Base-by-base conservation (phyloP, 2,797 vertebrate species). In the Danio tinwini region DNA sequence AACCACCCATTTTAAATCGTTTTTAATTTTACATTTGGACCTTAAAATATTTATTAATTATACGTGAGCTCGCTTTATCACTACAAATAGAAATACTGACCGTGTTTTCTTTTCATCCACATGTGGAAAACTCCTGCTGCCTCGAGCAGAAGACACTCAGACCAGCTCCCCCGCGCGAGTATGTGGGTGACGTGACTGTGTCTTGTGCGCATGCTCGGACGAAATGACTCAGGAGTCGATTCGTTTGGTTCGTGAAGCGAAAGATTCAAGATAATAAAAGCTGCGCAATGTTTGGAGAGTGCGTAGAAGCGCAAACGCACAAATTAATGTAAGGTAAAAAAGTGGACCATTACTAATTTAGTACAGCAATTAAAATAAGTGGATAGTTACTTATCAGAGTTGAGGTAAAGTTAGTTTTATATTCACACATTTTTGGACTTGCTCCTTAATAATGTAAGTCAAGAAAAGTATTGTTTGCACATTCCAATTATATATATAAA, bases 101-200 rank as follows among this genome's bases (percentile, higher is more conserved):
- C 67, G 65, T 40, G 59, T 72, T 76, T 80, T 83, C 77, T 45
- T 63, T 72, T 80, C 73, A 83, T 80, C 64, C 74, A 80, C 82
- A 83, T 83, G 82, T 80, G 77, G 16, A 9, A 50, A 45, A 64
- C 72, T 83, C 64, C 76, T 78, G 64, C 72, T 21, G 64, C 53
- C 65, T 59, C 7, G 10, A 11, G 1, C n/a, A 65, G 56, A 50
- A 63, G 21, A 82, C 71, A 29, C 37, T 74, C 12, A 78, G 59
- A 44, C 44, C 75, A 37, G 61, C 40, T 58, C 42, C 40, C 29
- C 42, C 37, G n/a, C 14, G 74, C 37, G 39, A 78, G 4, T n/a
- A 11, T 7, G 7, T 5, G 5, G 10, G 55, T 72, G 37, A 73
- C 68, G 81, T 73, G 14, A 77, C 13, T 29, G 11, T 58, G 9